A percentile compares a stretch with the other conserved stretches of the same genome.
Conservation (phyloP, 2,113 vertebrate species). For the Toxotes jaculatrix region DNA sequence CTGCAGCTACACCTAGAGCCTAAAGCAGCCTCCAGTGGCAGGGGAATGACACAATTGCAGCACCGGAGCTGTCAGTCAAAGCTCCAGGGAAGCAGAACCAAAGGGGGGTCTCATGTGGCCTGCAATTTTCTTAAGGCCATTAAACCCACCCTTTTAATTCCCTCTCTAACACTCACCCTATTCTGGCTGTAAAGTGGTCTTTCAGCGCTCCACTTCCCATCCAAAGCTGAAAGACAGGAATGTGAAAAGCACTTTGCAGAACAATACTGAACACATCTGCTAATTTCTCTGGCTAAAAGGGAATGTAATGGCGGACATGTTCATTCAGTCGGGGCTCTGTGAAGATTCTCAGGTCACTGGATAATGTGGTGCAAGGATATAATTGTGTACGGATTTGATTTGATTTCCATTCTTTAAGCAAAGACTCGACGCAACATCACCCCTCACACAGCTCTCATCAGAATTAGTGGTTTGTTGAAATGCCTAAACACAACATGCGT, state of each 20-base stretch:
- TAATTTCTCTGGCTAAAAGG: slow-evolving; percentile 50
- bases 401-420: neutral
- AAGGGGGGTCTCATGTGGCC: slow-evolving; percentile 71
- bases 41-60: slow-evolving; percentile 72
- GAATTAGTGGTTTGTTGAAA: neutral
- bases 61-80: slow-evolving; percentile 83
- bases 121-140: slow-evolving; percentile 85
- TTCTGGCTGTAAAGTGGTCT: slow-evolving; percentile 80
- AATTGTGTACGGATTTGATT: slow-evolving; percentile 3
- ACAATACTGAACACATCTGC: slow-evolving; percentile 57
- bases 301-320: slow-evolving; percentile 28
- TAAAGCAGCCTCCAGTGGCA: slow-evolving; percentile 73
- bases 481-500: neutral
- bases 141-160: slow-evolving; percentile 85
- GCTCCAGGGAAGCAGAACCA: slow-evolving; percentile 76
- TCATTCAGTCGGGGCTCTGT: neutral
- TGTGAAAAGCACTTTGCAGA: slow-evolving; percentile 65
- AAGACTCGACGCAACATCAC: neutral
- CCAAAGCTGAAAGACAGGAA: slow-evolving; percentile 46
- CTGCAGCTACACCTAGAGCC: slow-evolving; percentile 32
- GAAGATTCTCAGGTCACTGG: slow-evolving; percentile 3
- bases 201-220: slow-evolving; percentile 57
- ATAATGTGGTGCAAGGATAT: neutral
- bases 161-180: slow-evolving; percentile 71
- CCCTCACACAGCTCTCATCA: neutral